Percentiles rank a stretch among this genome's conserved stretches.
phyloP scores from a whole-genome alignment of 2,797 vertebrate genomes.

The Prunella strophiata region DNA sequence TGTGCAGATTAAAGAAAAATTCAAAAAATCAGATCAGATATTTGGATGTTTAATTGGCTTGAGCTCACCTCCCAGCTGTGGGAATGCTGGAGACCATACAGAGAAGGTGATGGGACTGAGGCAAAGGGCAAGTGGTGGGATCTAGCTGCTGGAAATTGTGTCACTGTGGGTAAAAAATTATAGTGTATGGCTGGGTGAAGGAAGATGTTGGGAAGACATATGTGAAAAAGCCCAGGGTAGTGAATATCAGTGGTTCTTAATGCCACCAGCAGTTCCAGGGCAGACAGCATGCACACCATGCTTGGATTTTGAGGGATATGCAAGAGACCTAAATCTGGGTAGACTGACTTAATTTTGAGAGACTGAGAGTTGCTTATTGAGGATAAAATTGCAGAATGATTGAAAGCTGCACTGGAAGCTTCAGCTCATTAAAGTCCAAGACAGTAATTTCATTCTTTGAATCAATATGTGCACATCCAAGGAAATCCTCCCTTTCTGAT shows the following conservation, averaged over 20 bases:
- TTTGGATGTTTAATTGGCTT: not conserved
- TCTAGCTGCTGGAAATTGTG: not conserved
- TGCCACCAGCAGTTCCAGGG: not conserved
- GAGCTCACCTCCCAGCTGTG: not conserved
- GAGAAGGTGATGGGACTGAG: not conserved
- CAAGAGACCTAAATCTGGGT: not conserved
- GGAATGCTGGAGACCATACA: not conserved
- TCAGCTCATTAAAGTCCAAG: not conserved
- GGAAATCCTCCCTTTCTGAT: not conserved
- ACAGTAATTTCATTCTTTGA: not conserved
- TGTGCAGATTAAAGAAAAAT: not conserved
- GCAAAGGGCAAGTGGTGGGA: not conserved
- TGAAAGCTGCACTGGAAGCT: not conserved
- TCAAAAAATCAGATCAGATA: not conserved
- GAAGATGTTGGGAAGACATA: not conserved
- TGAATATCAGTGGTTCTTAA: not conserved
- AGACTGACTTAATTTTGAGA: not conserved
- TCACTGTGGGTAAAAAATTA: not conserved
- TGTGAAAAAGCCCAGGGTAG: not conserved
- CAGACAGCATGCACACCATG: not conserved
- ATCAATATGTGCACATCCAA: not conserved
- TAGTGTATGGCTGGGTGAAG: not conserved
- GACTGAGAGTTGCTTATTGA: not conserved
- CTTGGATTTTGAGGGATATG: not conserved
- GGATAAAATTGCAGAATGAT: not conserved